A percentile compares a stretch with the other conserved stretches of the same genome.
Conservation (phyloP, 2,888 invertebrate species). For the Eupeodes luniger region DNA sequence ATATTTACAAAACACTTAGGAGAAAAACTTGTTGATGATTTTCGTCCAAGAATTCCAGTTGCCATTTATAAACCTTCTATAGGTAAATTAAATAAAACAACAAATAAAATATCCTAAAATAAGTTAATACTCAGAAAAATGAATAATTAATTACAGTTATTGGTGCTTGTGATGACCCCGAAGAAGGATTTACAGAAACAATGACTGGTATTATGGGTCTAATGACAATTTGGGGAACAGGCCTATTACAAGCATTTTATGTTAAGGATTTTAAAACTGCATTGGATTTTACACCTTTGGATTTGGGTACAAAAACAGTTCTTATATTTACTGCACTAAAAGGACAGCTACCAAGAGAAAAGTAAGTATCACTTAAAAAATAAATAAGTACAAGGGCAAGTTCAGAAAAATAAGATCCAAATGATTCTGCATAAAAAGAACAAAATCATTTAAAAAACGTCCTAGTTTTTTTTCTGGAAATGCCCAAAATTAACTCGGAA, state of each 20-base stretch:
- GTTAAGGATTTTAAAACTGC: neutral
- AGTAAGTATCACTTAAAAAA: slow-evolving; percentile 59
- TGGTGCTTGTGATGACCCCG: slow-evolving; percentile 77
- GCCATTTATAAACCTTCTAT: slow-evolving; percentile 95
- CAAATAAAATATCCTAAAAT: neutral
- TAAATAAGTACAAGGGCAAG: neutral
- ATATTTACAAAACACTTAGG: slow-evolving; percentile 95
- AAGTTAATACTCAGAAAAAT: too few relatives aligned
- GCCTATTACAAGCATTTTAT: slow-evolving; percentile 26
- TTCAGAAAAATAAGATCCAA: too few relatives aligned
- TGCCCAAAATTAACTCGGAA: too few relatives aligned
- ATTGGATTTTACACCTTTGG: slow-evolving; percentile 80
- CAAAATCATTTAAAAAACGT: too few relatives aligned
- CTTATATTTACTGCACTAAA: slow-evolving; percentile 77
- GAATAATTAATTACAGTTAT: slow-evolving; percentile 25
- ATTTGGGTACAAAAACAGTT: slow-evolving; percentile 79
- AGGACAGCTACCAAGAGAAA: slow-evolving; percentile 70
- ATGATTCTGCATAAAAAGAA: too few relatives aligned
- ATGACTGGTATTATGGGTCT: slow-evolving; percentile 80
- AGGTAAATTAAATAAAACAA: slow-evolving; percentile 84
- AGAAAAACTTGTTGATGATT: slow-evolving; percentile 91
- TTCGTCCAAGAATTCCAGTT: slow-evolving; percentile 87
- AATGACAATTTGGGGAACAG: slow-evolving; percentile 79
- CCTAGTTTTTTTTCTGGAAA: too few relatives aligned
- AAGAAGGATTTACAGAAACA: slow-evolving; percentile 79